phyloP scores from a whole-genome alignment of 2,888 invertebrate genomes.

The Acronicta alni region DNA sequence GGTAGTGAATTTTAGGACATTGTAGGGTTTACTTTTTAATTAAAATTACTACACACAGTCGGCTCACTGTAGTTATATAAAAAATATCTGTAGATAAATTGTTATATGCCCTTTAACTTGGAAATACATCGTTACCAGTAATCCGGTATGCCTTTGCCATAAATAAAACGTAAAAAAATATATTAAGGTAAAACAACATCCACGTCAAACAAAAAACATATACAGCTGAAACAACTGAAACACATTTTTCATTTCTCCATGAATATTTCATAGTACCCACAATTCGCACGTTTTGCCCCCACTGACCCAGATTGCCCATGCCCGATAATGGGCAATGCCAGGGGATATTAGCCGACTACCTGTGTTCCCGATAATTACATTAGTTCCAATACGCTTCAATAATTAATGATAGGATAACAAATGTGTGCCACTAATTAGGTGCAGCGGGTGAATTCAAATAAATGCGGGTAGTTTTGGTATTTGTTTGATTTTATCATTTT shows the following conservation, averaged over 20 bases:
- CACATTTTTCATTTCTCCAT: slow-evolving; percentile 30
- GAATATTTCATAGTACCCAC: slow-evolving; percentile 47
- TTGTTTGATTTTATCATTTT: not conserved
- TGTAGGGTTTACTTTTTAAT: no score
- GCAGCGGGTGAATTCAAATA: slow-evolving; percentile 14
- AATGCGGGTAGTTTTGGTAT: slow-evolving; percentile 19
- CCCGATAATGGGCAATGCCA: slow-evolving; percentile 15
- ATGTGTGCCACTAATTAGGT: slow-evolving; percentile 34
- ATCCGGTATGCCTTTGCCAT: no score
- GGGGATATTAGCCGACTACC: slow-evolving; percentile 28
- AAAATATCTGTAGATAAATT: no score
- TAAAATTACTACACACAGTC: no score
- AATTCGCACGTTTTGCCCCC: slow-evolving; percentile 19
- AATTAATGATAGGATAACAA: slow-evolving; percentile 48
- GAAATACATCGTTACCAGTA: no score
- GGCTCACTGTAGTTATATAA: no score
- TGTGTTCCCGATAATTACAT: slow-evolving; percentile 45
- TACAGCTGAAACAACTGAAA: not conserved
- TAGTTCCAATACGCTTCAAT: slow-evolving; percentile 38
- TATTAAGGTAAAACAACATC: no score
- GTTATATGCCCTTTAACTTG: no score
- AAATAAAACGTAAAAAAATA: no score
- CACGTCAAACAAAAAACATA: no score
- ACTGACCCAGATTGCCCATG: slow-evolving; percentile 37
- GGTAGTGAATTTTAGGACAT: no score